A percentile compares a stretch with the other conserved stretches of the same genome.
phyloP scores from a whole-genome alignment of 2,797 vertebrate species.

The Diplodus puntazzo region DNA sequence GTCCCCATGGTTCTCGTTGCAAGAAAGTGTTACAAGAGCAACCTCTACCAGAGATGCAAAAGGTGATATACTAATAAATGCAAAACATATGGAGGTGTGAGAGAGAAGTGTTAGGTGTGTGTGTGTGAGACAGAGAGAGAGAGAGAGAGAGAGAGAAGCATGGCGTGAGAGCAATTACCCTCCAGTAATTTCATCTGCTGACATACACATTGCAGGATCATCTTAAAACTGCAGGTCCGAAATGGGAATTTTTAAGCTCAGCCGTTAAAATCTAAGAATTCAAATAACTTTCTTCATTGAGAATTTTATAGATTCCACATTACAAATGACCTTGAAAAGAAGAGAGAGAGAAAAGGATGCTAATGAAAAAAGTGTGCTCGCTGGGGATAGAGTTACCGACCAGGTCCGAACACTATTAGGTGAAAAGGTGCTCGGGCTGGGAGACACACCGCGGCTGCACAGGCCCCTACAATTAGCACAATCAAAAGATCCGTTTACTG shows the following conservation, averaged over 20 bases:
- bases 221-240: constrained; percentile 83
- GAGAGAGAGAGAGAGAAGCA: neutral
- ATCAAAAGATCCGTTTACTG: constrained; percentile 69
- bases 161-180: constrained; percentile 73
- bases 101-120: neutral
- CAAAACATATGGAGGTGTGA: constrained; percentile 1
- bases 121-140: constrained; percentile 4
- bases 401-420: constrained; percentile 63
- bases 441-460: neutral
- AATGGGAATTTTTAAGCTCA: constrained; percentile 85
- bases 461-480: constrained; percentile 63
- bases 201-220: constrained; percentile 79
- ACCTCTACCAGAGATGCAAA: neutral
- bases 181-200: constrained; percentile 80
- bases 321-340: constrained; percentile 84
- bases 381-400: constrained; percentile 73
- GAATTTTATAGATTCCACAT: constrained; percentile 88
- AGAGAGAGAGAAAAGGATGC: constrained; percentile 48
- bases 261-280: constrained; percentile 88
- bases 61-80: neutral
- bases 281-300: constrained; percentile 88
- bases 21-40: neutral
- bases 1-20: neutral
- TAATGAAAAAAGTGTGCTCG: constrained; percentile 74
- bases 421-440: constrained; percentile 48